Base-by-base conservation (phyloP, 2,113 vertebrate genomes). In the Corydoras sp. region DNA sequence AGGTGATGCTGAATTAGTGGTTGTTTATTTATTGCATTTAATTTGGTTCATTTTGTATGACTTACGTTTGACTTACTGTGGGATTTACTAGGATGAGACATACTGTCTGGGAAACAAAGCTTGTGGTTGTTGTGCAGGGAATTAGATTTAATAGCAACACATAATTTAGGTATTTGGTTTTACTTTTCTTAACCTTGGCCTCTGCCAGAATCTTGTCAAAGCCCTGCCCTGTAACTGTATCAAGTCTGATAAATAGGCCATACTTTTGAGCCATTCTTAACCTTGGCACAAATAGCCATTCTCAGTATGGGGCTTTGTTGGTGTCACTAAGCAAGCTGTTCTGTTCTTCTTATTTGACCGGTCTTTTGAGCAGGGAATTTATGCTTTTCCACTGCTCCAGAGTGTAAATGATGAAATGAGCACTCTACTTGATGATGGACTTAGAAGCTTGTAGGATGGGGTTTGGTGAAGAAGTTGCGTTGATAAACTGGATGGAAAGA, bases 391-490 rank as follows among this genome's bases (percentile, higher is more conserved):
- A 69, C 53, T 63, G 55, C 29, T 51, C 24, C 61, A 60, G 9
- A 13, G 59, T 76, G 62, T 66, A 61, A 66, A 70, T 62, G 68
- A 65, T 51, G 14, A 56, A 59, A 30, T 14, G 70, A 58, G 68
- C 7, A 55, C 29, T 29, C 3, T 58, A 32, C 31, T 68, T 48
- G 50, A 59, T 65, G 8, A 62, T 50, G 59, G 51, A 72, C 74
- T 77, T 30, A 77, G 49, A 3, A 31, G 35, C 14, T 51, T 58
- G 18, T 5, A 35, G 62, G 58, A 15, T 58, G 62, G 29, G n/a
- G 59, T 18, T 30, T 55, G 50, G 14, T 63, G 59, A 11, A 14
- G 49, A 13, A 9, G 30, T 9, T 31, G 32, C 61, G 50, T 48
- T 43, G 51, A n/a, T 68, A 32, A 49, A 58, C 66, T 9, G 56